These are phyloP conservation scores for Tipula confusa DNA, from an alignment of 2,888 invertebrate genomes.

Conservation along the genomic window DNA sequence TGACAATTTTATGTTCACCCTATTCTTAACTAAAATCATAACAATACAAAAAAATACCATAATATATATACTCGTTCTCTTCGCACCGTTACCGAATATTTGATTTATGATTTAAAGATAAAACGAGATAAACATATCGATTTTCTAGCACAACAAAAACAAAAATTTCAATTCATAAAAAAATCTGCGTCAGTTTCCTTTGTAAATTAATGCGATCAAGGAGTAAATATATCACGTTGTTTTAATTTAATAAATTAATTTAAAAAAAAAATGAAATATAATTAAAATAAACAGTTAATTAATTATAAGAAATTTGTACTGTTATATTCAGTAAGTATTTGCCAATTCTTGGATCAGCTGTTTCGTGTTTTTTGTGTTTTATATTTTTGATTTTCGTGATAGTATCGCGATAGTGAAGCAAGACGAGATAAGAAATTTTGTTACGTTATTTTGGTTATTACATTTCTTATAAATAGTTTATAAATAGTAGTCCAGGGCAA, in stretches of 20 bases:
- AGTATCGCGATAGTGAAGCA: background rate
- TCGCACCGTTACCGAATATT: background rate
- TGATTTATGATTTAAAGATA: background rate
- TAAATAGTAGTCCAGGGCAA: background rate
- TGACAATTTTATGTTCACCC: background rate
- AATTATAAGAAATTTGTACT: background rate
- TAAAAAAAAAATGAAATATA: background rate
- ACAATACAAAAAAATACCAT: background rate
- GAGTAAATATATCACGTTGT: background rate
- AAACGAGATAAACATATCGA: conserved; percentile 12
- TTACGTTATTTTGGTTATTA: background rate
- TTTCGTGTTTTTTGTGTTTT: background rate
- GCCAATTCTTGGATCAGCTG: background rate
- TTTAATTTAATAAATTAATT: background rate
- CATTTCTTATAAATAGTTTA: background rate
- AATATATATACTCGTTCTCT: background rate
- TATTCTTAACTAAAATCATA: background rate
- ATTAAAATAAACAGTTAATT: background rate
- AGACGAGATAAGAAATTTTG: background rate
- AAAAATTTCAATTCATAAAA: background rate
- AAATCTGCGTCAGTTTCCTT: background rate
- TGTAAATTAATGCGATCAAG: background rate
- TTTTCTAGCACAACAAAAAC: background rate
- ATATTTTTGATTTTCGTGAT: background rate
- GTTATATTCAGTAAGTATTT: background rate